These are phyloP conservation scores for Tupaia chinensis DNA, from an alignment of 2,113 vertebrate species.

Conservation along the genomic window DNA sequence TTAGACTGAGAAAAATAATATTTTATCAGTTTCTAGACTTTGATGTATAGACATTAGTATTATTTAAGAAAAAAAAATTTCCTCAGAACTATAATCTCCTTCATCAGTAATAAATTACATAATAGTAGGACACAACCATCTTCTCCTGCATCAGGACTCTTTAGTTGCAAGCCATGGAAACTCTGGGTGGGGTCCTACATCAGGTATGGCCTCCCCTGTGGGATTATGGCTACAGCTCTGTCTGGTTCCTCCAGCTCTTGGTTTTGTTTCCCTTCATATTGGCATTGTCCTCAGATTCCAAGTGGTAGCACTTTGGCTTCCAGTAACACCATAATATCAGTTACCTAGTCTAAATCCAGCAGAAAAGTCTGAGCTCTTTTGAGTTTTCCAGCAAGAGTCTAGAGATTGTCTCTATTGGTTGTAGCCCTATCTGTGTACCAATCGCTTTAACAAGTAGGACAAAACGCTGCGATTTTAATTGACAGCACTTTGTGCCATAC, in stretches of 20 bases:
- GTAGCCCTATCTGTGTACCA: background rate
- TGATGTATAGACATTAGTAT: background rate
- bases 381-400: background rate
- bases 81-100: background rate
- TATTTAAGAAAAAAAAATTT: background rate
- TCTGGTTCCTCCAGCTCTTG: background rate
- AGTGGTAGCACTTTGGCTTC: background rate
- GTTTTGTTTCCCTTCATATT: background rate
- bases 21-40: background rate
- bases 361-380: background rate
- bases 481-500: fast-evolving
- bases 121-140: background rate
- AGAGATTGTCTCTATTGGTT: background rate
- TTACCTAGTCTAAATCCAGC: background rate
- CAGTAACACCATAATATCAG: background rate
- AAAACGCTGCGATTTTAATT: background rate
- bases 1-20: background rate
- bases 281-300: background rate
- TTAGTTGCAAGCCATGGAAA: background rate
- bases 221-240: background rate
- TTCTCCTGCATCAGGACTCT: background rate
- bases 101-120: background rate
- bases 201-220: background rate
- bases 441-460: background rate
- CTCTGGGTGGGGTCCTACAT: background rate